Percentiles rank a stretch among this genome's conserved stretches.
Evolutionary conservation across 2,888 invertebrate species (phyloP).

Genomic region (Sipunculus nudus): DNA sequence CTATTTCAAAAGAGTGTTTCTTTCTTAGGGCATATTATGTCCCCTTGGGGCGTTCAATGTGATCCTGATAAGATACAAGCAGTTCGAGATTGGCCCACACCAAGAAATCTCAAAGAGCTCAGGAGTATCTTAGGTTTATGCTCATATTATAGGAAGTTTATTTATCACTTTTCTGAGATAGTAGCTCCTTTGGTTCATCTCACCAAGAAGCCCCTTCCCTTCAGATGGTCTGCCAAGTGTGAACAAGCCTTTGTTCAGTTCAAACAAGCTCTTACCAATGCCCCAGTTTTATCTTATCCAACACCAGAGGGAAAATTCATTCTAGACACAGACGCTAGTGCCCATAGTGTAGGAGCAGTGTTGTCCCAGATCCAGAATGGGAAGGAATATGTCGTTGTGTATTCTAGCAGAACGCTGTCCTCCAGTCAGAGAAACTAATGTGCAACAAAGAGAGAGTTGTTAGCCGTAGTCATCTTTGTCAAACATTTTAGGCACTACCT

Average conservation of each 20-base stretch:
- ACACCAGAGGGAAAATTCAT: background rate
- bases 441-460: background rate
- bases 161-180: too few species aligned
- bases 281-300: background rate
- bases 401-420: background rate
- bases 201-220: background rate
- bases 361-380: too few species aligned
- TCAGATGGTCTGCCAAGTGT: too few species aligned
- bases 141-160: too few species aligned
- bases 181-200: too few species aligned
- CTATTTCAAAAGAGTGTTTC: background rate
- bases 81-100: too few species aligned
- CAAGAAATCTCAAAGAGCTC: too few species aligned
- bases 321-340: background rate
- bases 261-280: background rate
- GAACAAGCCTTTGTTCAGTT: too few species aligned
- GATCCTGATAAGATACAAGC: too few species aligned
- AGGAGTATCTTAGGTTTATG: too few species aligned
- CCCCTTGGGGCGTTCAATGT: background rate
- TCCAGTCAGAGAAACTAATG: background rate
- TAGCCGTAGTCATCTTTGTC: background rate
- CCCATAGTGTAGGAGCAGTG: too few species aligned
- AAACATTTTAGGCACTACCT: background rate
- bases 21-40: slow-evolving; percentile 13
- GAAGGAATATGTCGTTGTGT: too few species aligned